Conservation (phyloP, 2,888 invertebrate genomes). For the Ceriagrion tenellum region DNA sequence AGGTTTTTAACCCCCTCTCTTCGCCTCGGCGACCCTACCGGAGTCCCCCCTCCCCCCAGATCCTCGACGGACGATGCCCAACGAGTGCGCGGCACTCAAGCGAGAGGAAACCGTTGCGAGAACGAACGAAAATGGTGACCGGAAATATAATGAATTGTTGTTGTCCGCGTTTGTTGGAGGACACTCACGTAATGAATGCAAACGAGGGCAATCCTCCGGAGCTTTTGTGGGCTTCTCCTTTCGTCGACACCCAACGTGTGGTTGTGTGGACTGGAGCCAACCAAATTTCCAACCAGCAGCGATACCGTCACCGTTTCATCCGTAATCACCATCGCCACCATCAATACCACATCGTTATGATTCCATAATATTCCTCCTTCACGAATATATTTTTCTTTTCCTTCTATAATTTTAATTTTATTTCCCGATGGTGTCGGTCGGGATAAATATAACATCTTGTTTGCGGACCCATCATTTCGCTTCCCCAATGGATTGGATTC, state of each 20-base stretch:
- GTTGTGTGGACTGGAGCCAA: background rate
- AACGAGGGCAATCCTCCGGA: conserved; percentile 40
- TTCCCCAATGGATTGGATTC: background rate
- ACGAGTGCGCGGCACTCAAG: background rate
- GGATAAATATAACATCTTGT: conserved; percentile 35
- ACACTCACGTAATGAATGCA: conserved; percentile 57
- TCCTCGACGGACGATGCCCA: background rate
- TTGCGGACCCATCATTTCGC: background rate
- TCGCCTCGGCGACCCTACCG: background rate
- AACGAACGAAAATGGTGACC: conserved; percentile 20
- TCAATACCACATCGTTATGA: background rate
- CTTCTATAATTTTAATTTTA: background rate
- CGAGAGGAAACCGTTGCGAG: background rate
- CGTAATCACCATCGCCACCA: background rate
- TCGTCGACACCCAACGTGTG: background rate
- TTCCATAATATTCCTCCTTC: background rate
- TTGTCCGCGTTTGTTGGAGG: conserved; percentile 16
- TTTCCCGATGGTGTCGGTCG: background rate
- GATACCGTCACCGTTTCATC: background rate
- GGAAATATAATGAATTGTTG: conserved; percentile 64
- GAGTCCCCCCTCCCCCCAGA: background rate
- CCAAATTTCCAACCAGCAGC: background rate
- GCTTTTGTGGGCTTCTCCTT: background rate
- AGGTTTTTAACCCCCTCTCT: background rate
- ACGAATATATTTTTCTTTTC: background rate